phyloP scores from a whole-genome alignment of 2,888 invertebrate genomes.

The Pheosia gnoma region DNA sequence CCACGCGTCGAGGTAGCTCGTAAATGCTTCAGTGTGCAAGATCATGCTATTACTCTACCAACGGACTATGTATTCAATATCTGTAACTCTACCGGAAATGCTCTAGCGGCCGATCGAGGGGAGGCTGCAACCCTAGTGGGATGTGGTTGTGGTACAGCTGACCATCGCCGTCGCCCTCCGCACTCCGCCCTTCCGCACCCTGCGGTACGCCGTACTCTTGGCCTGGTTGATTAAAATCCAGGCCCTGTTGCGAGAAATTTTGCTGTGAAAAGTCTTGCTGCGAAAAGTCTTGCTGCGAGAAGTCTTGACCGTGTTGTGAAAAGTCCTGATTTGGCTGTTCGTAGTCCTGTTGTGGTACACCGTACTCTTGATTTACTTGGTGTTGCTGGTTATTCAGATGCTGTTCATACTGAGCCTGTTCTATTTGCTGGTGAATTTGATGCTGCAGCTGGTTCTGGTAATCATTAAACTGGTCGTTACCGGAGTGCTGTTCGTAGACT shows the following conservation, averaged over 20 bases:
- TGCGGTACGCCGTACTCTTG: slow-evolving; percentile 67
- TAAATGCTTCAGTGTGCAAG: slow-evolving; percentile 19
- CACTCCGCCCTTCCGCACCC: slow-evolving; percentile 71
- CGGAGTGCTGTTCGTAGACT: slow-evolving; percentile 68
- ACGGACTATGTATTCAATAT: no score
- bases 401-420: slow-evolving; percentile 63
- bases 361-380: slow-evolving; percentile 47
- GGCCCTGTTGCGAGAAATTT: slow-evolving; percentile 42
- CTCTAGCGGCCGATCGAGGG: slow-evolving; percentile 74
- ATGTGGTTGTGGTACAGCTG: slow-evolving; percentile 75
- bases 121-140: slow-evolving; percentile 73
- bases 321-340: slow-evolving; percentile 35
- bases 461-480: slow-evolving; percentile 62
- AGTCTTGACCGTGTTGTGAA: slow-evolving; percentile 39
- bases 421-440: slow-evolving; percentile 72
- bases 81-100: slow-evolving; percentile 63
- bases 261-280: slow-evolving; percentile 39
- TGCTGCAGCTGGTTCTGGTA: slow-evolving; percentile 69
- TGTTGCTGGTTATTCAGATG: slow-evolving; percentile 54
- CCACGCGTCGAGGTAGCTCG: slow-evolving; percentile 23
- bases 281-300: slow-evolving; percentile 39
- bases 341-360: slow-evolving; percentile 41
- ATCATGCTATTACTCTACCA: no score
- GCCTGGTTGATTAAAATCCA: slow-evolving; percentile 44
- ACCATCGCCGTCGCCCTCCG: slow-evolving; percentile 46